phyloP scores from a whole-genome alignment of 2,797 vertebrate species.

The Neosilurus mollespiculum region DNA sequence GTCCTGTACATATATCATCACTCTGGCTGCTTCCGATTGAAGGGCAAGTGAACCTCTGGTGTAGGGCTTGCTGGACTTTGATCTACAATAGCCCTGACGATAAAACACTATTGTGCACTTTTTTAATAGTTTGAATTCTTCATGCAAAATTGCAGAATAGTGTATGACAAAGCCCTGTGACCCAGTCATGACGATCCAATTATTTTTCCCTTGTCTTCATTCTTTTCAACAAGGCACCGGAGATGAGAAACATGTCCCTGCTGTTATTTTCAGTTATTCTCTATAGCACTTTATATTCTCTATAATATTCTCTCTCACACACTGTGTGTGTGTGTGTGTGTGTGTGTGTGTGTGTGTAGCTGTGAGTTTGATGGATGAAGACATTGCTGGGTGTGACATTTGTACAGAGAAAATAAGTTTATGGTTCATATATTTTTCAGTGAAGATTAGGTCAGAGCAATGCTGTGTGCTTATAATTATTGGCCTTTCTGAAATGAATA shows the following conservation, averaged over 20 bases:
- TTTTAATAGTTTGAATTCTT: not conserved
- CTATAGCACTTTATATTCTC: not conserved
- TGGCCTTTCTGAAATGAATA: too few relatives aligned
- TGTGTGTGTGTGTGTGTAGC: too few relatives aligned
- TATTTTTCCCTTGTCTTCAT: constrained; percentile 23
- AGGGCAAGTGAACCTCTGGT: not conserved
- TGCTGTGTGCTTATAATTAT: not conserved
- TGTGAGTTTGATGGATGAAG: too few relatives aligned
- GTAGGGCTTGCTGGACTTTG: constrained; percentile 9
- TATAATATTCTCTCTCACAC: too few relatives aligned
- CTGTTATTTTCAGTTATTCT: constrained; percentile 11
- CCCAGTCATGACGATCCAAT: constrained; percentile 33
- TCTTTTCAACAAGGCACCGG: constrained; percentile 6
- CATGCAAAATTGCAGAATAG: constrained; percentile 3
- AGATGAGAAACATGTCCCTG: constrained; percentile 1
- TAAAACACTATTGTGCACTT: not conserved
- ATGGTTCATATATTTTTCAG: not conserved
- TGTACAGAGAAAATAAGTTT: too few relatives aligned
- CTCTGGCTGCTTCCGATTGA: constrained; percentile 21
- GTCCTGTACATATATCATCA: constrained; percentile 21
- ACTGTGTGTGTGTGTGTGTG: too few relatives aligned
- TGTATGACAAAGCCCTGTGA: constrained; percentile 20
- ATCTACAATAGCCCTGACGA: constrained; percentile 9
- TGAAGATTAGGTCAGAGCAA: not conserved
- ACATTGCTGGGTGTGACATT: too few relatives aligned